phyloP scores from a whole-genome alignment of 2,113 vertebrate genomes.

The Opisthocomus hoazin region DNA sequence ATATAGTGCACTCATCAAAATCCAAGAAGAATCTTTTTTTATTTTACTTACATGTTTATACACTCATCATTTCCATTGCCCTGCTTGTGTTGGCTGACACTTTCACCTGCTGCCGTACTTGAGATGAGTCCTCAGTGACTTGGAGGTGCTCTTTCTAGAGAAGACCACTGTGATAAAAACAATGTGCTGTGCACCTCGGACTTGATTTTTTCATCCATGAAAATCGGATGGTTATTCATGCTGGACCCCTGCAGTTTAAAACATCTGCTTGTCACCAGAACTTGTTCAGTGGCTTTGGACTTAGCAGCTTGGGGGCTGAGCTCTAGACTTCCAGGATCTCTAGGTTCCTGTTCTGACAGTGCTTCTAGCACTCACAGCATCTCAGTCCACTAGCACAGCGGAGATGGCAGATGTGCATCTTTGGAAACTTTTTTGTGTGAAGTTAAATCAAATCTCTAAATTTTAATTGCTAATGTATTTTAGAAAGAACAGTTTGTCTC shows the following conservation, averaged over 20 bases:
- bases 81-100: not conserved
- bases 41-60: not conserved
- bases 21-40: not conserved
- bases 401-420: conserved; percentile 28
- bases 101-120: not conserved
- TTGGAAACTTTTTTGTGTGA: not conserved
- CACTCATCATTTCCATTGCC: not conserved
- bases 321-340: not conserved
- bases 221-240: not conserved
- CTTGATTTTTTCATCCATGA: not conserved
- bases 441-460: not conserved
- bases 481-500: conserved; percentile 4
- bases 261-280: conserved; percentile 1
- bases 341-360: not conserved
- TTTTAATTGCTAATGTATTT: conserved; percentile 51
- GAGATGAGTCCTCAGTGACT: not conserved
- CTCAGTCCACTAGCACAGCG: not conserved
- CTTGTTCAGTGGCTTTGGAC: not conserved
- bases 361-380: not conserved
- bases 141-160: not conserved
- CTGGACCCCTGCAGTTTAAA: not conserved
- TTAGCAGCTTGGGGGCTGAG: not conserved
- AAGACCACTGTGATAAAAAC: not conserved
- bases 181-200: not conserved
- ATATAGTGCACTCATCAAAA: not conserved